Base-by-base conservation (phyloP, 2,888 invertebrate species). In the Noctua janthe region DNA sequence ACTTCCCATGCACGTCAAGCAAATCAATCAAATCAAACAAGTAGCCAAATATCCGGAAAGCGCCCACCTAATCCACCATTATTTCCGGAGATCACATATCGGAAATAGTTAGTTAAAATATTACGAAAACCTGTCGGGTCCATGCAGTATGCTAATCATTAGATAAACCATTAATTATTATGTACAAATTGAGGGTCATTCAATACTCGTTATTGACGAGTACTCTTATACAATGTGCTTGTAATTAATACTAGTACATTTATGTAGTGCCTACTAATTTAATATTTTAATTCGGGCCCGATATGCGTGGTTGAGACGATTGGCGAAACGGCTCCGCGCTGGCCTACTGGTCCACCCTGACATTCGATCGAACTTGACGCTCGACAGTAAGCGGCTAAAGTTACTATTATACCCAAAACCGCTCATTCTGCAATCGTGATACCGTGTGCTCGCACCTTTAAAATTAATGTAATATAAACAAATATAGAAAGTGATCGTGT, bases 281-380 rank as follows among this genome's bases (percentile, higher is more conserved):
- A 54, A 54, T 20, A 78, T 77, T 73, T 76, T 35, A 73, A 76
- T 77, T 88, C 76, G 80, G 69, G 67, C 70, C n/a, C 73, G 62
- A 74, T 77, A 79, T 81, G 79, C 73, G 72, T 67, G 49, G 70
- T 71, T 71, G 79, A 78, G 83, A 84, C 76, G 83, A 83, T 89
- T 87, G 87, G 81, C 85, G 85, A 87, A 86, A 90, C 80, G 82
- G 80, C 74, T 64, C 80, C 82, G 83, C 84, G 90, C 88, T 66
- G 10, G 35, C 20, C 35, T 20, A 66, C 92, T 84, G 82, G 95
- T 94, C 92, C 90, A 91, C 95, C 95, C 92, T 95, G 95, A 96
- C 95, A 95, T 95, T 94, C 94, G 92, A 82, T 91, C 66, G 90
- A 92, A 92, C 90, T 92, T 90, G 90, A 91, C 90, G 90, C 84